Conservation (phyloP, 2,888 invertebrate species). For the Odontocerum albicorne region DNA sequence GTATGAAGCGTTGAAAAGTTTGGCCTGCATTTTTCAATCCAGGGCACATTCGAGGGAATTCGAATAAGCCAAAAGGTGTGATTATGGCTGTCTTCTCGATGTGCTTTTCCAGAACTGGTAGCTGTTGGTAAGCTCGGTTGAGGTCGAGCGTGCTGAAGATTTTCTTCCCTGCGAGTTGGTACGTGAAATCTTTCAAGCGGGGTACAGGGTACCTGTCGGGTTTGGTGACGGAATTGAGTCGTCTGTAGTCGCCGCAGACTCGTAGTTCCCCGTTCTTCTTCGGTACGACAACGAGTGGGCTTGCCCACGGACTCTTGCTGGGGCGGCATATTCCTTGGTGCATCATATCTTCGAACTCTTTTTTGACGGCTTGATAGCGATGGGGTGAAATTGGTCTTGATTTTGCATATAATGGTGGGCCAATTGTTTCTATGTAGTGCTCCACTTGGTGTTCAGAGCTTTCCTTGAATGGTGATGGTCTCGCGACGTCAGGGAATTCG, state of each 20-base stretch:
- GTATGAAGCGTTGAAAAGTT: constrained; percentile 36
- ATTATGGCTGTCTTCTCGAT: constrained; percentile 41
- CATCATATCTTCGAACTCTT: constrained; percentile 37
- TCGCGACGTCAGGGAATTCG: background rate
- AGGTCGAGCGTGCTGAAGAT: constrained; percentile 40
- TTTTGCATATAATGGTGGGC: constrained; percentile 27
- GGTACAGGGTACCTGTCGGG: constrained; percentile 42
- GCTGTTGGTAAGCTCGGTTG: constrained; percentile 39
- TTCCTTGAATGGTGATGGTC: background rate
- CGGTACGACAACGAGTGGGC: constrained; percentile 40
- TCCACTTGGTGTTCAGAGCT: constrained; percentile 6
- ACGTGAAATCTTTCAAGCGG: constrained; percentile 39
- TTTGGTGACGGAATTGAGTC: constrained; percentile 40
- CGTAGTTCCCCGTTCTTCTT: constrained; percentile 27
- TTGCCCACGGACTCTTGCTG: constrained; percentile 41
- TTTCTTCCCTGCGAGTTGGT: constrained; percentile 34
- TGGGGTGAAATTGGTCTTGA: constrained; percentile 27
- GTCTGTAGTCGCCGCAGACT: constrained; percentile 42
- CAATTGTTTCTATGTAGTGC: constrained; percentile 31
- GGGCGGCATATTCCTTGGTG: constrained; percentile 41
- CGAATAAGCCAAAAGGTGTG: constrained; percentile 39
- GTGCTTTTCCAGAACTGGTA: constrained; percentile 33
- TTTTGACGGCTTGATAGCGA: constrained; percentile 16
- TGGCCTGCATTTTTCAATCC: constrained; percentile 23
- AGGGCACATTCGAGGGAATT: constrained; percentile 14